Percentiles rank a stretch among this genome's conserved stretches.
Evolutionary conservation across 2,888 invertebrate genomes (phyloP).

Genomic region (Stramonita haemastoma): DNA sequence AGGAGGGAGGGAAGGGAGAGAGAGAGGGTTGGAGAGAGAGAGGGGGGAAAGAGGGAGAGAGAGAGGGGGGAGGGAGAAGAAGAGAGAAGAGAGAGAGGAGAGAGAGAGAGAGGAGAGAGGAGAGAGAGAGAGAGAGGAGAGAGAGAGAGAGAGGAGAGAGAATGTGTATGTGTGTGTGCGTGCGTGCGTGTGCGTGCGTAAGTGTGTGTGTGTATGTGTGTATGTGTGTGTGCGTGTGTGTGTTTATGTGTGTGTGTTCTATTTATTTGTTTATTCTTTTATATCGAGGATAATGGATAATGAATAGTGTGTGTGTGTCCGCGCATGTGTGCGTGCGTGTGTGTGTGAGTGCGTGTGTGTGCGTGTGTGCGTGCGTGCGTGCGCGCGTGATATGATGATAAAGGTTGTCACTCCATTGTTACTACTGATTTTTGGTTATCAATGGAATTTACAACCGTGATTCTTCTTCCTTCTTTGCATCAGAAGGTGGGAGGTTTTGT

Average conservation of each 20-base stretch:
- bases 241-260: neutral
- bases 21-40: neutral
- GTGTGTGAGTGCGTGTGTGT: neutral
- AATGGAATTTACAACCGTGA: neutral
- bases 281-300: too few species aligned
- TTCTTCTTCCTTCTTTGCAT: neutral
- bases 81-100: neutral
- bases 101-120: neutral
- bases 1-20: neutral
- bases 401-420: neutral
- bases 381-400: neutral
- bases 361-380: neutral
- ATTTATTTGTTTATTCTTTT: too few species aligned
- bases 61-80: neutral
- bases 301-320: neutral
- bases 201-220: constrained; percentile 7
- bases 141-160: too few species aligned
- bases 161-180: too few species aligned
- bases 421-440: neutral
- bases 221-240: neutral
- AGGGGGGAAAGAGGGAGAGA: neutral
- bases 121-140: too few species aligned
- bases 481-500: neutral
- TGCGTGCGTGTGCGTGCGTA: too few species aligned
- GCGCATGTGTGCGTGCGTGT: neutral